These are phyloP conservation scores for Erythrolamprus reginae DNA, from an alignment of 2,113 vertebrate genomes.

Conservation along the genomic window DNA sequence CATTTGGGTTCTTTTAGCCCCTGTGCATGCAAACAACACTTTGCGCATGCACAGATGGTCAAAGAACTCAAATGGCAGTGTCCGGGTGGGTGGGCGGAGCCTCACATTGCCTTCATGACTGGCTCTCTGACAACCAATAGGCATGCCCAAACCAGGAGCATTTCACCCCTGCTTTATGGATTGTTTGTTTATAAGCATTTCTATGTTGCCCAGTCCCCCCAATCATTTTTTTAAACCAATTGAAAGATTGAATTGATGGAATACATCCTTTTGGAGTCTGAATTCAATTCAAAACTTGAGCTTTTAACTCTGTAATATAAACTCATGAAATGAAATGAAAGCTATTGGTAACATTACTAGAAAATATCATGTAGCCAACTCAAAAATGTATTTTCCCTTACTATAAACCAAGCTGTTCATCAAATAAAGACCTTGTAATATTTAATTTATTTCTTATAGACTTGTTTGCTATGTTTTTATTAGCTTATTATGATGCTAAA, in stretches of 20 bases:
- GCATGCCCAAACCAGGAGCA: too few relatives aligned
- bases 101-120: too few relatives aligned
- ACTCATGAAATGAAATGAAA: background rate
- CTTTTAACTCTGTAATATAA: background rate
- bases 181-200: background rate
- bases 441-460: background rate
- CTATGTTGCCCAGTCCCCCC: background rate
- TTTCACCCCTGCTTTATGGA: too few relatives aligned
- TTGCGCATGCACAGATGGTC: too few relatives aligned
- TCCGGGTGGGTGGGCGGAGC: too few relatives aligned
- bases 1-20: too few relatives aligned
- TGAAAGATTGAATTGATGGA: background rate
- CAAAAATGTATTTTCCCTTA: background rate
- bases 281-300: background rate
- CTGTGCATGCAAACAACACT: too few relatives aligned
- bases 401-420: background rate
- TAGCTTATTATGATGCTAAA: background rate
- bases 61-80: too few relatives aligned
- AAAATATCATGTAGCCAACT: background rate
- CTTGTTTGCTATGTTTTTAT: background rate
- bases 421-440: background rate
- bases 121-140: too few relatives aligned
- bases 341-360: background rate
- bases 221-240: background rate
- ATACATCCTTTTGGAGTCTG: background rate